Evolutionary conservation across 2,113 vertebrate genomes (phyloP).

Genomic region (Amphiprion ocellaris): DNA sequence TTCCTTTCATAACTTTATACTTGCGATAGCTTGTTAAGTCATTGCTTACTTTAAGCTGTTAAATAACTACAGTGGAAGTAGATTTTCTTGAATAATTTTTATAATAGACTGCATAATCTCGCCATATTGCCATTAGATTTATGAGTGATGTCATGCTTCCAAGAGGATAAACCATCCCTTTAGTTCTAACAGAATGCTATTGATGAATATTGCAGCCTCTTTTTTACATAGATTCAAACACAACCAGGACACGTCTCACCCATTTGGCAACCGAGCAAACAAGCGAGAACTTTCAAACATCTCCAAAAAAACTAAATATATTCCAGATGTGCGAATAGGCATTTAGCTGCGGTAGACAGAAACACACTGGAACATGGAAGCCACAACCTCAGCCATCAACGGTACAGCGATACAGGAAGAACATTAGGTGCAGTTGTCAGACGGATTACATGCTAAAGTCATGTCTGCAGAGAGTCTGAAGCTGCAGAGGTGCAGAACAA

Average conservation of each 20-base stretch:
- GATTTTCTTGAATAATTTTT: too few relatives aligned
- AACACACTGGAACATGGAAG: background rate
- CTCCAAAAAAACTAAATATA: background rate
- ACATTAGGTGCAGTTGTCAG: slow-evolving; percentile 14
- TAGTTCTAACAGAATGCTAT: too few relatives aligned
- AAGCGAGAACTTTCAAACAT: background rate
- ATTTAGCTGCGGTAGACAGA: background rate
- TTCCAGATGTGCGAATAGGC: slow-evolving; percentile 30
- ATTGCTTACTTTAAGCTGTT: too few relatives aligned
- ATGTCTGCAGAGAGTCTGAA: background rate
- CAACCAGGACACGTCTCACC: background rate
- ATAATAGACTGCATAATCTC: too few relatives aligned
- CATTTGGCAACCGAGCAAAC: background rate
- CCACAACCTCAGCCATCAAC: background rate
- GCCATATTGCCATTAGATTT: too few relatives aligned
- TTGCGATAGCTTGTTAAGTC: too few relatives aligned
- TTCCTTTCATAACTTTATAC: too few relatives aligned
- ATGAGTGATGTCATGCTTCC: too few relatives aligned
- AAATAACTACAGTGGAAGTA: too few relatives aligned
- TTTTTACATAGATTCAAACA: background rate
- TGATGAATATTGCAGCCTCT: too few relatives aligned
- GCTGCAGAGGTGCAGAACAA: background rate
- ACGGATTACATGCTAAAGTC: background rate
- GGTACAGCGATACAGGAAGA: slow-evolving; percentile 3
- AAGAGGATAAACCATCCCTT: too few relatives aligned